Evolutionary conservation across 2,888 invertebrate species (phyloP).

Genomic region (Ernsta delagoae): DNA sequence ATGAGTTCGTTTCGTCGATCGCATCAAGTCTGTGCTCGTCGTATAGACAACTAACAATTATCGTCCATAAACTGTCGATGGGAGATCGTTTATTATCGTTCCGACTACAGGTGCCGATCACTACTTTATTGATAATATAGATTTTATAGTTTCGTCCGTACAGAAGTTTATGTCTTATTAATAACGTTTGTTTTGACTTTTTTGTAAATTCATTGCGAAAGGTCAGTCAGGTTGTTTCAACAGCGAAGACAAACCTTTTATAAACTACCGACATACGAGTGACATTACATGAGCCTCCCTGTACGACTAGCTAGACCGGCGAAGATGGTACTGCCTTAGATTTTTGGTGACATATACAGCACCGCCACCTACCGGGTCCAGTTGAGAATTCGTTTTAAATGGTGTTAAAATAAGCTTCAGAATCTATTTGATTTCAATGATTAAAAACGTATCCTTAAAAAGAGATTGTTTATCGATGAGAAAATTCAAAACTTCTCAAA

Average conservation of each 20-base stretch:
- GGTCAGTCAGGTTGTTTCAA: too few relatives aligned
- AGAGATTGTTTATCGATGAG: background rate
- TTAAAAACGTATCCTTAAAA: background rate
- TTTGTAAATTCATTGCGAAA: too few relatives aligned
- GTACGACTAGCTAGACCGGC: too few relatives aligned
- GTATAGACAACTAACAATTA: slow-evolving; percentile 74
- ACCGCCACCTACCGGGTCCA: too few relatives aligned
- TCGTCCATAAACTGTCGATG: slow-evolving; percentile 68
- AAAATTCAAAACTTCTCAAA: slow-evolving; percentile 2
- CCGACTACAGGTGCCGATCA: slow-evolving; percentile 51
- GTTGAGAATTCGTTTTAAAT: too few relatives aligned
- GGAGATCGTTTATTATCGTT: slow-evolving; percentile 60
- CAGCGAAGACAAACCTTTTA: too few relatives aligned
- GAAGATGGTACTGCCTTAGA: too few relatives aligned
- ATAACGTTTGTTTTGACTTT: slow-evolving; percentile 34
- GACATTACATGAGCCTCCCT: too few relatives aligned
- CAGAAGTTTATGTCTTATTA: slow-evolving; percentile 37
- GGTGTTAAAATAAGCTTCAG: slow-evolving; percentile 31
- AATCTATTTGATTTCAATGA: background rate
- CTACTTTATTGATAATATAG: slow-evolving; percentile 35
- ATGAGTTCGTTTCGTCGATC: background rate
- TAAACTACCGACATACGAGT: too few relatives aligned
- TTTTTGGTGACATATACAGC: too few relatives aligned
- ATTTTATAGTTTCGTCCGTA: slow-evolving; percentile 30
- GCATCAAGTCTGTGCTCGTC: slow-evolving; percentile 8